Evolutionary conservation across 2,888 invertebrate genomes (phyloP), one percentile per base, ranked within the genome.

Genomic region (Xestia sexstrigata): DNA sequence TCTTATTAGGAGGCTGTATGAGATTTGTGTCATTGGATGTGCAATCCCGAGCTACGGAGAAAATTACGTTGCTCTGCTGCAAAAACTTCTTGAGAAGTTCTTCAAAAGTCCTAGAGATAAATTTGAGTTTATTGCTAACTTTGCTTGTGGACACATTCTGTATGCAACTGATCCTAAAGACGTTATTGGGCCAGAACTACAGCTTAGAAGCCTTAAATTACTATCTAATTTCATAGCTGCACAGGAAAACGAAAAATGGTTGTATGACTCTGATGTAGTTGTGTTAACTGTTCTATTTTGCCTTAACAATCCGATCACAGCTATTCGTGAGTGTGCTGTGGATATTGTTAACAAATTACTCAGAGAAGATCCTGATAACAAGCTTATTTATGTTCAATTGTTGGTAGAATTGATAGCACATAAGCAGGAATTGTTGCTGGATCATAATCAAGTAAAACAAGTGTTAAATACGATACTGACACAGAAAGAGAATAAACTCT

Each of bases 361-460:
- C 17, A 87, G 93, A 78, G 91, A 92, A 70, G 90, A 92, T 49
- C 90, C 93, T 2, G 92, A 94, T 74, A 92, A 95, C 49, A 94
- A 94, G 2, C 86, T 94, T 5, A 91, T 95, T 17, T 97, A 97
- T 82, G 91, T 95, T 35, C 91, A 96, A 6, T 86, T 97, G 13
- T 84, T 97, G 39, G 92, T 95, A 76, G 95, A 97, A 87, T 82
- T 98, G 1, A 78, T 93, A n/a, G 84, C 90, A 8, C 96, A 97
- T 65, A 94, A 94, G 79, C 94, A 97, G 74, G 98, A 98, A 90
- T 95, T 98, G 62, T 84, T 97, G 47, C 92, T 98, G 81, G 98
- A 98, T 88, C 93, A 97, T 58, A 97, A 98, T 82, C 98, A 98
- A 90, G 93, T 98, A 30, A 95, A 97, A 0, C 93, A 98, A 60